phyloP scores from a whole-genome alignment of 2,888 invertebrate genomes.

The Metallyticus violacea region DNA sequence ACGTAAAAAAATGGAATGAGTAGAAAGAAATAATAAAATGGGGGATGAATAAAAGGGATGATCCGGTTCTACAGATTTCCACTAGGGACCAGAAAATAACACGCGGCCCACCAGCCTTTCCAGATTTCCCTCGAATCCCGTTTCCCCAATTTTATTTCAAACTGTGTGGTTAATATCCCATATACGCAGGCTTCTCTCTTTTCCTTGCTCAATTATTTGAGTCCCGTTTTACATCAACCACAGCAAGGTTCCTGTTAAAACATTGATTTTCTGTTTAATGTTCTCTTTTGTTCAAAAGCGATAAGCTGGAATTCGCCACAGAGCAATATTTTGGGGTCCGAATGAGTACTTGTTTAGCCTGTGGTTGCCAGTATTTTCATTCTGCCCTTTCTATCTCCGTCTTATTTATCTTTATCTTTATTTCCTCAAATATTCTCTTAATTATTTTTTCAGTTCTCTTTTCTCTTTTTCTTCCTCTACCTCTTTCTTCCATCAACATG shows the following conservation, averaged over 20 bases:
- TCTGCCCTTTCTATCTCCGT: no score
- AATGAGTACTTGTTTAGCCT: no score
- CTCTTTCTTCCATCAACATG: no score
- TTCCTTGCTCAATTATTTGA: not conserved
- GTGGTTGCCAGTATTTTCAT: no score
- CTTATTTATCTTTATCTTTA: no score
- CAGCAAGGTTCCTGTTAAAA: not conserved
- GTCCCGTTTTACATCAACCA: not conserved
- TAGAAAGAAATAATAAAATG: not conserved
- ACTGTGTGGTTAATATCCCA: slow-evolving; percentile 22
- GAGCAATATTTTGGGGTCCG: no score
- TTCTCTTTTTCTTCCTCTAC: no score
- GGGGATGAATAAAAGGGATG: slow-evolving; percentile 6
- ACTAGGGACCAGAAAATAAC: slow-evolving; percentile 11
- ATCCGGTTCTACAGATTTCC: slow-evolving; percentile 15
- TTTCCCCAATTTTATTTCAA: slow-evolving; percentile 13
- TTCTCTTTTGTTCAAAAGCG: not conserved
- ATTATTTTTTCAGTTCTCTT: no score
- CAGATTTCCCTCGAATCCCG: not conserved
- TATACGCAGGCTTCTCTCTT: not conserved
- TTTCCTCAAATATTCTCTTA: no score
- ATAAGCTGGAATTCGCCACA: no score
- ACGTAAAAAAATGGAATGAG: not conserved
- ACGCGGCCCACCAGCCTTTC: not conserved
- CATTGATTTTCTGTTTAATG: not conserved